Evolutionary conservation across 2,888 invertebrate species (phyloP).

Genomic region (Lysandra coridon): DNA sequence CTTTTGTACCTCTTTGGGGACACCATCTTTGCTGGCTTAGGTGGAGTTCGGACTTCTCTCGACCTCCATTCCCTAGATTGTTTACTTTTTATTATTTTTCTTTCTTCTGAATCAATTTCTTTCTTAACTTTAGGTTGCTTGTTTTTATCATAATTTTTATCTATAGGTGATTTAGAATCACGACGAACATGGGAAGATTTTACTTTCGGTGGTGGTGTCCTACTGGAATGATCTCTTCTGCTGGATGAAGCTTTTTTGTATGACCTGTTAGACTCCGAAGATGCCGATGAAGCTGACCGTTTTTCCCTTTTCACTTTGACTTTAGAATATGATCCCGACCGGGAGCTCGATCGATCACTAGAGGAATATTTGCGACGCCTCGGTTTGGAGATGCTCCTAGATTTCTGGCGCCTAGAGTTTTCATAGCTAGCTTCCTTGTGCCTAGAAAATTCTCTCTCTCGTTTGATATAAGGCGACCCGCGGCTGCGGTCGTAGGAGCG

Average conservation of each 20-base stretch:
- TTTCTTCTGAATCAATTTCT: conserved; percentile 43
- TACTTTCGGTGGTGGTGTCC: conserved; percentile 53
- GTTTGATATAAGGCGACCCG: conserved; percentile 57
- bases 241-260: conserved; percentile 50
- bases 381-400: conserved; percentile 55
- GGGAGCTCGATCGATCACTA: conserved; percentile 61
- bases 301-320: conserved; percentile 51
- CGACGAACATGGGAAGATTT: conserved; percentile 49
- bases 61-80: conserved; percentile 48
- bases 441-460: conserved; percentile 55
- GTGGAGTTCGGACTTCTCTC: conserved; percentile 50
- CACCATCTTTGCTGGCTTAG: conserved; percentile 46
- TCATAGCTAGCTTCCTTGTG: conserved; percentile 59
- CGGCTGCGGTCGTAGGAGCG: conserved; percentile 55
- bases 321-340: conserved; percentile 59
- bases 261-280: conserved; percentile 59
- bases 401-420: conserved; percentile 48
- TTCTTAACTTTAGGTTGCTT: conserved; percentile 47
- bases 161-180: conserved; percentile 50
- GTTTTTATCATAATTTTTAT: conserved; percentile 45
- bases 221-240: conserved; percentile 48
- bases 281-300: conserved; percentile 54
- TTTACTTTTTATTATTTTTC: conserved; percentile 50
- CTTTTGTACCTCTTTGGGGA: conserved; percentile 52
- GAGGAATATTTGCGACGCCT: conserved; percentile 63